These are phyloP conservation scores for Echinometra lucunter DNA, from an alignment of 53 echinoderm and acorn worm species.

Conservation along the genomic window DNA sequence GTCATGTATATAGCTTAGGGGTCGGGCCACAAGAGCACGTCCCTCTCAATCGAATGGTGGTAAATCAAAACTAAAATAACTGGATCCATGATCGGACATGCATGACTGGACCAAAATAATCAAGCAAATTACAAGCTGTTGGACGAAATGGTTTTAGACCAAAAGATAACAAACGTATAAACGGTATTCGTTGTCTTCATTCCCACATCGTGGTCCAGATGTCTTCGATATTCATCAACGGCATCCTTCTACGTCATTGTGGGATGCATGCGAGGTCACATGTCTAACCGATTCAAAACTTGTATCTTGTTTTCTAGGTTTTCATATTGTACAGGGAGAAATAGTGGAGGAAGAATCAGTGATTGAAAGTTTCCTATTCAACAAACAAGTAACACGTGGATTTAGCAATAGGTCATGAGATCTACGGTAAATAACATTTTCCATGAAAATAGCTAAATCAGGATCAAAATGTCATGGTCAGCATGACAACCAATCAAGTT, in stretches of 20 bases:
- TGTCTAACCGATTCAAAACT: not conserved
- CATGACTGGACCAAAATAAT: no score
- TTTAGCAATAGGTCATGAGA: not conserved
- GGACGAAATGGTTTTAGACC: no score
- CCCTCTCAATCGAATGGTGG: no score
- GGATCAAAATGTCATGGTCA: not conserved
- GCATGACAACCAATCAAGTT: not conserved
- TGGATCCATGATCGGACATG: no score
- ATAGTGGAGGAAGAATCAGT: not conserved
- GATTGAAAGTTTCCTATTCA: not conserved
- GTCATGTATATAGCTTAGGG: no score
- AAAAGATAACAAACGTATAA: not conserved
- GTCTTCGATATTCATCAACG: not conserved
- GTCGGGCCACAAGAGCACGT: no score
- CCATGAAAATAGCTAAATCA: not conserved
- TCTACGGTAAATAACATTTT: not conserved
- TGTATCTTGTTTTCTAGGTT: not conserved
- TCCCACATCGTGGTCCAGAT: not conserved
- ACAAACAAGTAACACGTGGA: not conserved
- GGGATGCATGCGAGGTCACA: not conserved
- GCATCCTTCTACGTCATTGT: slow-evolving; percentile 25
- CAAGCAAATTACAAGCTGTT: no score
- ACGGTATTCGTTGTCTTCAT: not conserved
- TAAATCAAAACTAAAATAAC: no score
- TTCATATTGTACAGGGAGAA: not conserved